A percentile compares a stretch with the other conserved stretches of the same genome.
phyloP scores from a whole-genome alignment of 1,140 invertebrate species.

The Lethrus apterus region DNA sequence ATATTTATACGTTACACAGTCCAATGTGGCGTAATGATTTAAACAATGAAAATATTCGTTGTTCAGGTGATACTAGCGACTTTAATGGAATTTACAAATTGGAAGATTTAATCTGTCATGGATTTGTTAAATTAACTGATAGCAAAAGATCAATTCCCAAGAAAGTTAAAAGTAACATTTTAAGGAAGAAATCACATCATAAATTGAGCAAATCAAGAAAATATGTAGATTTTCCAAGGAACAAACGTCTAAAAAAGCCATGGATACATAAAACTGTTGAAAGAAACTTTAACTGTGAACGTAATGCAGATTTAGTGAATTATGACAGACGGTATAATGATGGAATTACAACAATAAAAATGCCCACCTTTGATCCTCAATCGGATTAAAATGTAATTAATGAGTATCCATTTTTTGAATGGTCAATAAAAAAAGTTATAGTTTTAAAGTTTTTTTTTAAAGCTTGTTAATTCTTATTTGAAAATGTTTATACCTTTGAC shows the following conservation, averaged over 20 bases:
- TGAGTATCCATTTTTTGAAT: no score
- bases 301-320: not conserved
- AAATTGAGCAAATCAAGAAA: conserved; percentile 1
- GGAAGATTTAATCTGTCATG: conserved; percentile 6
- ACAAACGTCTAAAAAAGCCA: not conserved
- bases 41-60: not conserved
- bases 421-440: no score
- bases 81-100: not conserved
- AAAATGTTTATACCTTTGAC: no score
- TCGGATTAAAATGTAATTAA: no score
- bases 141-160: not conserved
- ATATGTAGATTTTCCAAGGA: not conserved
- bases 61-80: not conserved
- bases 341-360: not conserved
- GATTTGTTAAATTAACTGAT: not conserved
- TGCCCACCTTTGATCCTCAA: no score
- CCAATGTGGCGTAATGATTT: not conserved
- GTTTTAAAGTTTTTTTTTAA: no score
- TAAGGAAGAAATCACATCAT: not conserved
- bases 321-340: conserved; percentile 4
- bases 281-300: not conserved
- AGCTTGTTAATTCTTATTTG: no score
- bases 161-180: not conserved
- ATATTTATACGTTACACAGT: conserved; percentile 3
- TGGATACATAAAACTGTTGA: conserved; percentile 2